Evolutionary conservation across 2,113 vertebrate species (phyloP), one percentile per base, ranked within the genome.

Genomic region (Oncorhynchus keta): DNA sequence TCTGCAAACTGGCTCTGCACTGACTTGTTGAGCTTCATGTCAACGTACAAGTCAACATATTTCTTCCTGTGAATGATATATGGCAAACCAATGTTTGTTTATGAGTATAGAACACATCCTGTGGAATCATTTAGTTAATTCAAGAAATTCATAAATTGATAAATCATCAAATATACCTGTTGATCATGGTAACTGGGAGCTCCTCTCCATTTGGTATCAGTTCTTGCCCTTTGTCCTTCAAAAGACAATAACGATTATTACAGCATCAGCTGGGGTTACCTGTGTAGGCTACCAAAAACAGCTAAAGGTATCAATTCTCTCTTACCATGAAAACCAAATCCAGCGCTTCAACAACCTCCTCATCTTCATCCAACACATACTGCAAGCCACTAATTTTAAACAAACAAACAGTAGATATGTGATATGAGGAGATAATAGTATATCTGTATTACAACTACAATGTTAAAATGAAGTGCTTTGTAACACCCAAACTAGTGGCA

Each of bases 41-140:
- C 80, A 26, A 94, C 68, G 2, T 86, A 91, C 71, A 90, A 83
- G 67, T 93, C 88, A 35, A 92, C 89, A 66, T 90, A 94, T 80
- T 93, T 82, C 72, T 84, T 64, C 79, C 85, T 86, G 76, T 12
- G 61, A 32, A 35, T 14, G 5, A 76, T 26, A 75, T 12, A 51
- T 51, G 48, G 9, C 48, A 51, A 1, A 51, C 2, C 14, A 70
- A 51, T 16, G n/a, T 16, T 68, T 68, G 5, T 35, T 35, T 35
- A 35, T 35, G 32, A 35, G 32, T 35, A 7, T 1, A 35, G 5
- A 20, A 59, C 22, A 61, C 13, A 1, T 18, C 28, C 12, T 32
- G 24, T 59, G 16, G 11, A 6, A 24, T 24, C 24, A 3, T 12
- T 4, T 24, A 0, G n/a, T 65, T 32, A 59, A 39, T 59, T 59